These are phyloP conservation scores for Pogonocherus hispidulus DNA, from an alignment of 2,888 invertebrate genomes.

Conservation along the genomic window DNA sequence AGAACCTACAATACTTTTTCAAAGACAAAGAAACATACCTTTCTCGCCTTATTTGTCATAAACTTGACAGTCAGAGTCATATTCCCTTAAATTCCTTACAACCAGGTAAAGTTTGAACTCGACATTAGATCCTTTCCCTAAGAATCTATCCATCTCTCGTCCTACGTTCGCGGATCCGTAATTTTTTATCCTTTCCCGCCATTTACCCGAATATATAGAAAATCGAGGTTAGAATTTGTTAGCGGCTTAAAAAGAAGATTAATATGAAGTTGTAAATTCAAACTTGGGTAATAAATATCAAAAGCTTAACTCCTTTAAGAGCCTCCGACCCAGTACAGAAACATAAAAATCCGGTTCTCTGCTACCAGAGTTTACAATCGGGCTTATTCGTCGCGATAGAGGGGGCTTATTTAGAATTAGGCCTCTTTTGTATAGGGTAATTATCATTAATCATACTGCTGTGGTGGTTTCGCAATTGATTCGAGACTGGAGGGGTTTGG, in stretches of 20 bases:
- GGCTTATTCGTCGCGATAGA: constrained; percentile 3
- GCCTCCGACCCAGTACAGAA: not conserved
- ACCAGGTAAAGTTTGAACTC: too few species aligned
- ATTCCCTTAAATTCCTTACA: too few species aligned
- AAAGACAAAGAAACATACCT: too few species aligned
- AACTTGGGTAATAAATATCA: constrained; percentile 2
- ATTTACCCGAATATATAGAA: not conserved
- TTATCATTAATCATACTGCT: constrained; percentile 4
- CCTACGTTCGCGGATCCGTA: not conserved
- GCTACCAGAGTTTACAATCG: not conserved
- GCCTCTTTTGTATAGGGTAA: not conserved
- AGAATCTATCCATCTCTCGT: too few species aligned
- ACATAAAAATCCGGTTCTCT: not conserved
- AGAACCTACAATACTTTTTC: too few species aligned
- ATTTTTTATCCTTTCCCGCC: not conserved
- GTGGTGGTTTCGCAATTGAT: not conserved
- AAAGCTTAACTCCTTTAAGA: not conserved
- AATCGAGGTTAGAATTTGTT: not conserved
- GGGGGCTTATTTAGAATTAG: constrained; percentile 4
- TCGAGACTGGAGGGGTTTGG: not conserved
- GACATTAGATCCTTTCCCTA: too few species aligned
- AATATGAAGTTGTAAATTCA: constrained; percentile 4
- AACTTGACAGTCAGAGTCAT: too few species aligned
- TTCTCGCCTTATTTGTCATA: too few species aligned
- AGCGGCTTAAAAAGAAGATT: not conserved